Evolutionary conservation across 1,140 invertebrate species (phyloP), one percentile per base, ranked within the genome.

Genomic region (Lepidurus arcticus): DNA sequence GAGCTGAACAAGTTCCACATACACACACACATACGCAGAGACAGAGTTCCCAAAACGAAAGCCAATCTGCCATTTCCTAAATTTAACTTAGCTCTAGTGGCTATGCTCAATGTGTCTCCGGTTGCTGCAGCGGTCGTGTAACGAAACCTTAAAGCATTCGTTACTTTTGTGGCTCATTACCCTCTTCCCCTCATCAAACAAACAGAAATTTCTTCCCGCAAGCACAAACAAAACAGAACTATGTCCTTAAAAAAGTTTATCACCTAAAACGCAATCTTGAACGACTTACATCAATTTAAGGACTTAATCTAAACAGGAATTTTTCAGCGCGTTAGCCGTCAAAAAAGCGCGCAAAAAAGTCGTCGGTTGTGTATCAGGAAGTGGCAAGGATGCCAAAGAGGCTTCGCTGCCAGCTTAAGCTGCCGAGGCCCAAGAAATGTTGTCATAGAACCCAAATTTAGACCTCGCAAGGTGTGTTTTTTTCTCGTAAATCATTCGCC

Each of bases 361-460:
- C 16, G 34, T 34, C 53, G 21, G 16, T 65, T 65, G 53, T 65
- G n/a, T 65, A 65, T 65, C 53, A 65, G 53, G 53, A 65, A 65
- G 53, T 65, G 7, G 13, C n/a, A 65, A n/a, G 53, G 6, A 65
- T 65, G 53, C 53, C 53, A 65, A 65, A 65, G 13, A 65, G 53
- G 16, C 21, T 13, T 13, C 13, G 9, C 3, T 13, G 53, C 53
- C 53, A 65, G 53, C 9, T 65, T 7, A 65, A n/a, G 53, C n/a
- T n/a, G 21, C 53, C 13, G 21, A 65, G 53, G 53, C 21, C 53
- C 53, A 65, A 65, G 53, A 13, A 21, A 65, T 65, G 53, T 21
- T 65, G 53, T 65, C 24, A 76, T 16, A 76, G 42, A 43, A 45
- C 21, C 43, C 42, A 76, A 76, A 53, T 47, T 76, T 44, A 44